Conservation (phyloP, 2,797 vertebrate genomes). For the Macropus fuliginosus region DNA sequence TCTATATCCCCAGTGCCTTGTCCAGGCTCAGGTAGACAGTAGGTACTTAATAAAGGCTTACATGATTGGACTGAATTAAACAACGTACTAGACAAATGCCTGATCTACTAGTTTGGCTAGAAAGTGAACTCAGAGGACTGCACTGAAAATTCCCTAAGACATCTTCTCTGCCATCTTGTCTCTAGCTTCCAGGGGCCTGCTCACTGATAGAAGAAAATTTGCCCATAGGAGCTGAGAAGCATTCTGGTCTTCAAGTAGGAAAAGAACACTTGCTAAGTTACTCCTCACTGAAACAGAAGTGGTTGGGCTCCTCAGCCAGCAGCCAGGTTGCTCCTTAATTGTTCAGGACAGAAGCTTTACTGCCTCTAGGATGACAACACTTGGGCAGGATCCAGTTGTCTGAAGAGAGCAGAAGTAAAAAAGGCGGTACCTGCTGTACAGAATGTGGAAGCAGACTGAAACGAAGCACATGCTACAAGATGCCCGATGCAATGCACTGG, state of each 20-base stretch:
- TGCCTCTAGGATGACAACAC: slow-evolving; percentile 50
- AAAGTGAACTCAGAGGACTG: neutral
- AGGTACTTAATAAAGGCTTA: neutral
- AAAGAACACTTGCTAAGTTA: slow-evolving; percentile 66
- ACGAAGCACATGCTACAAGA: neutral
- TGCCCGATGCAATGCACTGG: rapidly evolving
- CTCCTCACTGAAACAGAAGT: slow-evolving; percentile 55
- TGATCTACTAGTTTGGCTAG: neutral
- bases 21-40: neutral
- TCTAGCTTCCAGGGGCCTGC: slow-evolving; percentile 58
- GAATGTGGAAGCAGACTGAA: neutral
- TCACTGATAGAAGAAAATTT: slow-evolving; percentile 63
- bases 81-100: neutral
- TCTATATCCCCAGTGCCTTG: neutral
- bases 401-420: slow-evolving; percentile 29
- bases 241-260: slow-evolving; percentile 53
- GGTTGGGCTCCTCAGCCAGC: slow-evolving; percentile 41
- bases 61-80: neutral
- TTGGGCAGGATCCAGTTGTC: slow-evolving; percentile 13
- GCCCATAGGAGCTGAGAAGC: slow-evolving; percentile 41
- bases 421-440: neutral
- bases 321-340: slow-evolving; percentile 69
- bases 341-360: slow-evolving; percentile 48
- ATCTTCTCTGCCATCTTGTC: neutral
- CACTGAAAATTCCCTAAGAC: neutral